Evolutionary conservation across 2,797 vertebrate genomes (phyloP).

Genomic region (Phoeniculus purpureus): DNA sequence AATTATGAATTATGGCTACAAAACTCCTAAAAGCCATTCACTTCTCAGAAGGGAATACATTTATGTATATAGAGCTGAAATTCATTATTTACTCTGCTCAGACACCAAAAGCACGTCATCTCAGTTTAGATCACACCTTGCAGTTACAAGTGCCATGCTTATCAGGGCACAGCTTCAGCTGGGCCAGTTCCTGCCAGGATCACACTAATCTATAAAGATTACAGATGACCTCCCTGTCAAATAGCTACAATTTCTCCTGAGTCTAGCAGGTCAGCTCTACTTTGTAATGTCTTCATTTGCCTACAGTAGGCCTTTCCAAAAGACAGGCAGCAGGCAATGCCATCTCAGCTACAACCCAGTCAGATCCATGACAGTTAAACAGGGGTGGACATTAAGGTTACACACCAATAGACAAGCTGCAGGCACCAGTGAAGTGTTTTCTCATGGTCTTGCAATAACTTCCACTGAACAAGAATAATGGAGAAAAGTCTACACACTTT

Average conservation of each 20-base stretch:
- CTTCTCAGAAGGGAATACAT: neutral
- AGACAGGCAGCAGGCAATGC: neutral
- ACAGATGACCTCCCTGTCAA: neutral
- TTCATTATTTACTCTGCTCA: neutral
- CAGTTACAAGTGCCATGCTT: neutral
- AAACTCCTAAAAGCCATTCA: neutral
- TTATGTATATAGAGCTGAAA: neutral
- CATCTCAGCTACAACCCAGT: neutral
- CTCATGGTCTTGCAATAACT: neutral
- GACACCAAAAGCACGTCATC: neutral
- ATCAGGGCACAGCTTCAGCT: neutral
- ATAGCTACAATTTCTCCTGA: neutral
- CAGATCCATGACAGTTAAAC: neutral
- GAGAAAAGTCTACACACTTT: neutral
- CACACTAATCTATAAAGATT: neutral
- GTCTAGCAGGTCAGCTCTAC: neutral
- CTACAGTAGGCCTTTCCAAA: neutral
- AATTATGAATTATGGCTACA: neutral
- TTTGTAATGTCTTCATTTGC: neutral
- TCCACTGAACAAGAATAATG: rapidly evolving
- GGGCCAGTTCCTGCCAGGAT: neutral
- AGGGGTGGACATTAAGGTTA: neutral
- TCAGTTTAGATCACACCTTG: neutral
- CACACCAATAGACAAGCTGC: neutral
- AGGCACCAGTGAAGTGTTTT: neutral